Conservation (phyloP, 2,888 invertebrate genomes). For the Mystacides longicornis region DNA sequence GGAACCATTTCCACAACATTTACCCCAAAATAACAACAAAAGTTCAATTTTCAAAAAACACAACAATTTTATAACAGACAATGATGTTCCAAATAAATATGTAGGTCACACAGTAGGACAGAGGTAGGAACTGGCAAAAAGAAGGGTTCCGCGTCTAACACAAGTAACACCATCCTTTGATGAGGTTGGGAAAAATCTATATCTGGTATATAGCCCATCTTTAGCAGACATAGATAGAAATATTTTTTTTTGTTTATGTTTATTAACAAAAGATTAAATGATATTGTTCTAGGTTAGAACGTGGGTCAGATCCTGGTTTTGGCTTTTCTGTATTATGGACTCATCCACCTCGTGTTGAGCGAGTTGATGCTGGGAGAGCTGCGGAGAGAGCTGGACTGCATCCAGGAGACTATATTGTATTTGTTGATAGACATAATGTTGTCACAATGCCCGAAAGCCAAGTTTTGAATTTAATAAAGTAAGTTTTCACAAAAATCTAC, state of each 20-base stretch:
- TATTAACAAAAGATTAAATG: too few relatives aligned
- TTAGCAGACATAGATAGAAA: neutral
- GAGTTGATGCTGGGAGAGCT: slow-evolving; percentile 72
- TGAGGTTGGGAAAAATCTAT: too few relatives aligned
- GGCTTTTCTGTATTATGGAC: slow-evolving; percentile 89
- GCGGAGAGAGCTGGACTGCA: slow-evolving; percentile 77
- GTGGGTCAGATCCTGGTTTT: slow-evolving; percentile 56
- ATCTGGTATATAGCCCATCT: too few relatives aligned
- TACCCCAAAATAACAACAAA: too few relatives aligned
- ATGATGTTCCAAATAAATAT: too few relatives aligned
- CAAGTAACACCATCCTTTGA: too few relatives aligned
- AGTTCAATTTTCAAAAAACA: too few relatives aligned
- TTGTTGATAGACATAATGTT: slow-evolving; percentile 80
- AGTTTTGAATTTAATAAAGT: slow-evolving; percentile 60
- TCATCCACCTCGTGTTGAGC: slow-evolving; percentile 76
- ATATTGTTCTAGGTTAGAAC: slow-evolving; percentile 28
- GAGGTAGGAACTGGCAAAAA: too few relatives aligned
- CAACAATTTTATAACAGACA: too few relatives aligned
- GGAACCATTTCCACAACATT: too few relatives aligned
- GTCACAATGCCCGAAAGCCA: slow-evolving; percentile 70
- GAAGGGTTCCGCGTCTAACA: too few relatives aligned
- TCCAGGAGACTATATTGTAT: slow-evolving; percentile 82
- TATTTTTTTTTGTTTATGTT: neutral
- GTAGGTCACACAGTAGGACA: too few relatives aligned
- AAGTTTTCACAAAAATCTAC: slow-evolving; percentile 44